These are phyloP conservation scores for Temnothorax unifasciatus DNA, from an alignment of 2,888 invertebrate species.

Conservation along the genomic window DNA sequence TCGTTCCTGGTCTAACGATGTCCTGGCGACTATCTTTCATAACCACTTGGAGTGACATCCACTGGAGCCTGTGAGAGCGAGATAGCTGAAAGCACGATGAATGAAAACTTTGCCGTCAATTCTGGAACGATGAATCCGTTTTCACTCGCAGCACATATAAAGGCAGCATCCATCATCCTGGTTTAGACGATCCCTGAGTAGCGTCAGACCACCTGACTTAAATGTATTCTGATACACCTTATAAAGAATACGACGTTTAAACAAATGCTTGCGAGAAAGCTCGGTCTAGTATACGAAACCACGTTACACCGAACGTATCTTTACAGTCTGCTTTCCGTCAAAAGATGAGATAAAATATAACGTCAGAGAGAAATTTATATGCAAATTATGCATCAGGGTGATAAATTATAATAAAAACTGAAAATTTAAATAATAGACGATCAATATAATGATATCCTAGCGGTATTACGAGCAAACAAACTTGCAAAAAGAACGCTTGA, in stretches of 20 bases:
- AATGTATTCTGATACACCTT: constrained; percentile 10
- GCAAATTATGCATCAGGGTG: background rate
- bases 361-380: background rate
- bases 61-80: background rate
- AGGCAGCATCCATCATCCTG: too few species aligned
- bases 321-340: background rate
- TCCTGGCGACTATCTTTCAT: background rate
- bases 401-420: background rate
- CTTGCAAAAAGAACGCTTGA: background rate
- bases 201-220: constrained; percentile 68
- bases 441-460: background rate
- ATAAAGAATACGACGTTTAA: constrained; percentile 62
- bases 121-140: background rate
- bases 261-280: constrained; percentile 66
- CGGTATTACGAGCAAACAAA: background rate
- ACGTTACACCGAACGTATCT: background rate
- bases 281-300: background rate
- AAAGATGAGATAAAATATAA: background rate
- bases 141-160: too few species aligned
- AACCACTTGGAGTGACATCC: background rate
- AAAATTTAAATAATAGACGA: background rate
- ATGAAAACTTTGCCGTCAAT: background rate
- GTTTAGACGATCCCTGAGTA: constrained; percentile 69
- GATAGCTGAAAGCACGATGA: background rate
- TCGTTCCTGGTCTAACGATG: background rate